Percentiles rank a stretch among this genome's conserved stretches.
These are phyloP conservation scores for Dicycla oo DNA, from an alignment of 2,888 invertebrate species.

Conservation along the genomic window DNA sequence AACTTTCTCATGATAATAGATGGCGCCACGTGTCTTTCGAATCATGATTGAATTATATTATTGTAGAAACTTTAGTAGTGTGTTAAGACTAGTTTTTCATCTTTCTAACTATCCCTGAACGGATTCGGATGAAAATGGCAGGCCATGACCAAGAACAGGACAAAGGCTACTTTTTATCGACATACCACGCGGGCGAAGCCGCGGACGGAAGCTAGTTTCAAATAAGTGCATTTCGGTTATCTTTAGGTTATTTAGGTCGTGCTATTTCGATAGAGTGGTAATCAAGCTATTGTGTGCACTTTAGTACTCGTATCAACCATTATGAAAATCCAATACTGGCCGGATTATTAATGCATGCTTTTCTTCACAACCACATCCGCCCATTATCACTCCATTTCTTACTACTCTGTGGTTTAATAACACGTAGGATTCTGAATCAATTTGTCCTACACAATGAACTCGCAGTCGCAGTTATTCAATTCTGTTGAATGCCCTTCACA, in stretches of 20 bases:
- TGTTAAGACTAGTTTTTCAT: too few relatives aligned
- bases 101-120: too few relatives aligned
- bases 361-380: neutral
- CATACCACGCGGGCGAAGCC: too few relatives aligned
- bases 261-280: neutral
- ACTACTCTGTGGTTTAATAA: constrained; percentile 34
- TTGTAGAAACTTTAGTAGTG: too few relatives aligned
- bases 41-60: too few relatives aligned
- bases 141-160: too few relatives aligned
- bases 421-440: constrained; percentile 72
- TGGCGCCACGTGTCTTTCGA: too few relatives aligned
- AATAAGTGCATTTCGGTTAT: neutral
- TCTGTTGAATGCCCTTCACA: constrained; percentile 58
- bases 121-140: too few relatives aligned
- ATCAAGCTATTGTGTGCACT: neutral
- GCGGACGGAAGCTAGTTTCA: too few relatives aligned
- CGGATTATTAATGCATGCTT: neutral
- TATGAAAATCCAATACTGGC: neutral
- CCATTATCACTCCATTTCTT: constrained; percentile 26
- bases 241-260: neutral
- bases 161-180: too few relatives aligned
- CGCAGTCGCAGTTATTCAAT: constrained; percentile 60
- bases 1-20: too few relatives aligned
- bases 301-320: neutral
- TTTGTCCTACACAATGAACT: constrained; percentile 68